Evolutionary conservation across 2,797 vertebrate species (phyloP), one percentile per base, ranked within the genome.

Genomic region (Picus viridis): DNA sequence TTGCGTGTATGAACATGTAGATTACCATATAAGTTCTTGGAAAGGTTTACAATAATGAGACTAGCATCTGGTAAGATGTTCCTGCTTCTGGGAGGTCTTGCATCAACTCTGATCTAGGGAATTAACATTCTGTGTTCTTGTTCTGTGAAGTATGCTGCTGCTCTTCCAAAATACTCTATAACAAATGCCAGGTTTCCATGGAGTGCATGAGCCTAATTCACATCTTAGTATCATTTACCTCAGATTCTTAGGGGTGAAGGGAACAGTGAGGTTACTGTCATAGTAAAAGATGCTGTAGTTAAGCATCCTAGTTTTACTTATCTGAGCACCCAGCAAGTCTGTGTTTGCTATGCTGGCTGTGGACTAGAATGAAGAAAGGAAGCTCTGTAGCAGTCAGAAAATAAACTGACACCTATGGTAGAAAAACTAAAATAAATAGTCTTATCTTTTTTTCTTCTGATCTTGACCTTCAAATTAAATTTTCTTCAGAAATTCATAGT

Each of bases 1-100:
- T 86, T 95, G 70, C 47, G 36, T 53, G n/a, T 83, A 30, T 92
- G 70, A 88, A 76, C 78, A 34, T 83, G 64, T 89, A 63, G 74
- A 53, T 85, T 72, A 43, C 51, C 20, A 23, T 45, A 54, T n/a
- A 73, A 36, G 36, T 81, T 93, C 54, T 90, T 12, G 4, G 30
- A 78, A 88, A 67, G n/a, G 5, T 27, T 78, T 91, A 26, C 89
- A 88, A 36, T 18, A 76, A 56, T 32, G 81, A 86, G 30, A 16
- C 6, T 36, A 32, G 59, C 62, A 34, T 74, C 56, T 89, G 41
- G 20, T 78, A 69, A 90, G 16, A 72, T 54, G 16, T 56, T 71
- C 5, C 18, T 9, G 4, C 34, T 85, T 87, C 24, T 84, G 4
- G 76, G 54, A 54, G 59, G 54, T 67, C 32, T 87, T 85, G 27